Conservation (phyloP, 2,888 invertebrate genomes). For the Torymus tubicola region DNA sequence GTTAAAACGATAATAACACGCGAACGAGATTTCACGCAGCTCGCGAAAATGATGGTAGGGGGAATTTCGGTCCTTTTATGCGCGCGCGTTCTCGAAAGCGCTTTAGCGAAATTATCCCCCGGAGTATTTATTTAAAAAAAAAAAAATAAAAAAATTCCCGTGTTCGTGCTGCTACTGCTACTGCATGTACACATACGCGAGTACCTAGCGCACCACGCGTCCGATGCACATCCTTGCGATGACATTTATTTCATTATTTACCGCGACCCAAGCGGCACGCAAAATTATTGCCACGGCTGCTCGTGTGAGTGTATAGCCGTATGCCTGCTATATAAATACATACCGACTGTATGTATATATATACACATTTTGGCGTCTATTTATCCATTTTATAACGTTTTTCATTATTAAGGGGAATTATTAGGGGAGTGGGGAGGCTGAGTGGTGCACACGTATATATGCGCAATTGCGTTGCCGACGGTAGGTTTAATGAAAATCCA, state of each 20-base stretch:
- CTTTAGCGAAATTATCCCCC: slow-evolving; percentile 34
- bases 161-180: background rate
- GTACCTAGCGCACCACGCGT: too few species aligned
- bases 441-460: too few species aligned
- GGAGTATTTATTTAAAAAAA: too few species aligned
- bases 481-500: too few species aligned
- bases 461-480: too few species aligned
- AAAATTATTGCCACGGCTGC: slow-evolving; percentile 34
- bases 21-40: background rate
- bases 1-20: slow-evolving; percentile 13
- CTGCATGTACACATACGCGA: background rate
- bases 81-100: slow-evolving; percentile 2
- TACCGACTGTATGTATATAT: background rate
- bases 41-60: background rate
- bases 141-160: too few species aligned
- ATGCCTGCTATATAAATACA: background rate
- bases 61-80: slow-evolving; percentile 28
- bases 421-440: background rate
- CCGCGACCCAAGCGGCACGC: background rate
- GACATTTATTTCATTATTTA: slow-evolving; percentile 49
- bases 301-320: background rate
- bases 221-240: background rate
- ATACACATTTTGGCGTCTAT: too few species aligned
- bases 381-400: background rate
- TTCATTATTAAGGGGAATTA: slow-evolving; percentile 17